phyloP scores from a whole-genome alignment of 2,797 vertebrate species.

The Vespertilio murinus region DNA sequence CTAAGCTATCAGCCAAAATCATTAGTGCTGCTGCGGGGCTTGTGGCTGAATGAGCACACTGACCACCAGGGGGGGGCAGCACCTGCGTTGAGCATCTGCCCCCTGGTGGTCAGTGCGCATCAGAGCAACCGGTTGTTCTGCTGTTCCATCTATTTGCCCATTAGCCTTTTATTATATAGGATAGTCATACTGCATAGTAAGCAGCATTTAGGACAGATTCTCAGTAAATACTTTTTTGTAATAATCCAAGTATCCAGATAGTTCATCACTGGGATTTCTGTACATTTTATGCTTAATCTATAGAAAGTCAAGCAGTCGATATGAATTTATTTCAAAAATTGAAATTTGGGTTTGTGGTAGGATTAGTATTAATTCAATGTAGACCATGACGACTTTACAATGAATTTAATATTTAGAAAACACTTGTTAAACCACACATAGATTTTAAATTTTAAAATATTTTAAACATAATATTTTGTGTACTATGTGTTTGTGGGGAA shows the following conservation, averaged over 20 bases:
- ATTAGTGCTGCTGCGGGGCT: no score
- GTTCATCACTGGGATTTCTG: background rate
- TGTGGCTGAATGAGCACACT: no score
- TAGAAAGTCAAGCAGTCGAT: background rate
- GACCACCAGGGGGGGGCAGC: no score
- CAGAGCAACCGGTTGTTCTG: no score
- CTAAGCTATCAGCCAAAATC: no score
- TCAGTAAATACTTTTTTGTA: background rate
- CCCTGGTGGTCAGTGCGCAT: no score
- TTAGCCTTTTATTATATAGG: no score
- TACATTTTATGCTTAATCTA: background rate
- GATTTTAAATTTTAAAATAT: no score
- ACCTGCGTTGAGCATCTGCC: no score
- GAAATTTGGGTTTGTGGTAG: background rate
- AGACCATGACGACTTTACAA: background rate
- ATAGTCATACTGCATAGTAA: background rate
- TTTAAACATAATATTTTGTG: background rate
- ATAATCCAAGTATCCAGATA: background rate
- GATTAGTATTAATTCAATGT: background rate
- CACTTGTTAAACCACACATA: background rate
- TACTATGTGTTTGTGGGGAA: background rate
- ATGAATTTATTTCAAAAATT: background rate
- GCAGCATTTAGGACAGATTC: background rate
- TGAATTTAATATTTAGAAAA: constrained; percentile 52
- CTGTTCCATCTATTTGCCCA: no score